Percentiles rank a stretch among this genome's conserved stretches.
These are phyloP conservation scores for Tetramorium simillimum DNA, from an alignment of 1,140 invertebrate genomes.

Conservation along the genomic window DNA sequence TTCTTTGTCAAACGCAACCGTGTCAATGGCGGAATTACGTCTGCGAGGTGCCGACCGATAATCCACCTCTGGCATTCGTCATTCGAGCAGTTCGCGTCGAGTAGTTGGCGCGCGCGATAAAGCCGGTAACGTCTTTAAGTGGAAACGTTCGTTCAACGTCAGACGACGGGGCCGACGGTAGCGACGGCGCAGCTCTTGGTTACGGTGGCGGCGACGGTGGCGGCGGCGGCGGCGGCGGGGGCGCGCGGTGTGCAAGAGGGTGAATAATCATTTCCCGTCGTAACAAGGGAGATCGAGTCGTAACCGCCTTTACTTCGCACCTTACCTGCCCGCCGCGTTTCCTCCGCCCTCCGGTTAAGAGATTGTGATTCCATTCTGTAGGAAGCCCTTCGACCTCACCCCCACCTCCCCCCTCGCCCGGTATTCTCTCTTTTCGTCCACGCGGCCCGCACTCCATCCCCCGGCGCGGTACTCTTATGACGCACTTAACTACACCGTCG, in stretches of 20 bases:
- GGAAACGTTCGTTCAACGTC: conserved; percentile 80
- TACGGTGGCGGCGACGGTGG: conserved; percentile 49
- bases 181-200: conserved; percentile 23
- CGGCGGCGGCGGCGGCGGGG: conserved; percentile 49
- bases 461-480: conserved; percentile 39
- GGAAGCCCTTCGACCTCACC: conserved; percentile 26
- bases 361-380: conserved; percentile 58
- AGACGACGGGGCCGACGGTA: conserved; percentile 69
- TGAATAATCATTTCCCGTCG: conserved; percentile 82
- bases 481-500: conserved; percentile 43
- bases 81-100: conserved; percentile 58
- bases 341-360: conserved; percentile 61
- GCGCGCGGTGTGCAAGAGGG: conserved; percentile 64
- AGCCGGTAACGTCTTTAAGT: conserved; percentile 77
- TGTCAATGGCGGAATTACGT: conserved; percentile 66
- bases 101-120: conserved; percentile 68
- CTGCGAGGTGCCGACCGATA: conserved; percentile 70
- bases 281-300: conserved; percentile 78
- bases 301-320: conserved; percentile 77
- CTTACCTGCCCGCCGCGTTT: conserved; percentile 60
- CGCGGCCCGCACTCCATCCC: background rate
- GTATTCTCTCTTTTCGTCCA: background rate
- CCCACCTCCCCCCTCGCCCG: background rate
- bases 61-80: conserved; percentile 66
- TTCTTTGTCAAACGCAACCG: conserved; percentile 58